Percentiles rank a stretch among this genome's conserved stretches.
phyloP scores from a whole-genome alignment of 2,113 vertebrate species.

The Microcebus tavaratra region DNA sequence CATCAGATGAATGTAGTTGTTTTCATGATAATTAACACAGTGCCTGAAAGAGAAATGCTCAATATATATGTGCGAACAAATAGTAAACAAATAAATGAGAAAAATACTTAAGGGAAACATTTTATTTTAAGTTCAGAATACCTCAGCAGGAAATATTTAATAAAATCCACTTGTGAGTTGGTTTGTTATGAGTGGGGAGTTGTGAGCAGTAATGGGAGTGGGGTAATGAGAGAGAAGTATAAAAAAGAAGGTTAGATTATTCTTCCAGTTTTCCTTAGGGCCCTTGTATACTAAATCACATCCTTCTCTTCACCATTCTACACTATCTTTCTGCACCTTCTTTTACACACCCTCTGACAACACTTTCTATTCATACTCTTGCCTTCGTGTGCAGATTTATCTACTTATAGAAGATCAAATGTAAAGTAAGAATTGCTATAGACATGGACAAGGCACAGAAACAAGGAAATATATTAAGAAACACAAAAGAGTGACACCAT shows the following conservation, averaged over 20 bases:
- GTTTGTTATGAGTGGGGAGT: not conserved
- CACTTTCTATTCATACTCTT: not conserved
- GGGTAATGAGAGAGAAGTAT: not conserved
- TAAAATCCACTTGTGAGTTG: not conserved
- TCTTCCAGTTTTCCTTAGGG: not conserved
- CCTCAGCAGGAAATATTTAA: not conserved
- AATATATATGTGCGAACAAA: not conserved
- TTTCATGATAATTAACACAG: not conserved
- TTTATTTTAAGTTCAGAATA: not conserved
- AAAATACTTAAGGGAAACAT: not conserved
- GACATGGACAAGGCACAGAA: not conserved
- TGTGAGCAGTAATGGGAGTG: not conserved
- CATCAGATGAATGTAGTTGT: not conserved
- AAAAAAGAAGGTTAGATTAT: not conserved
- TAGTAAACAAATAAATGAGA: not conserved
- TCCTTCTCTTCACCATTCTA: not conserved
- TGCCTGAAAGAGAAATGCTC: not conserved
- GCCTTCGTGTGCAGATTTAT: not conserved
- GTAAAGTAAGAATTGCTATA: not conserved
- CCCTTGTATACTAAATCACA: not conserved
- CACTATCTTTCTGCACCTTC: not conserved
- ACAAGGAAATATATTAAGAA: slow-evolving; percentile 9
- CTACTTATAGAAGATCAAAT: not conserved
- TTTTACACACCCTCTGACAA: not conserved
- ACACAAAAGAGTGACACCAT: not conserved